Evolutionary conservation across 2,113 vertebrate genomes (phyloP).

Genomic region (Trematocara zebra): DNA sequence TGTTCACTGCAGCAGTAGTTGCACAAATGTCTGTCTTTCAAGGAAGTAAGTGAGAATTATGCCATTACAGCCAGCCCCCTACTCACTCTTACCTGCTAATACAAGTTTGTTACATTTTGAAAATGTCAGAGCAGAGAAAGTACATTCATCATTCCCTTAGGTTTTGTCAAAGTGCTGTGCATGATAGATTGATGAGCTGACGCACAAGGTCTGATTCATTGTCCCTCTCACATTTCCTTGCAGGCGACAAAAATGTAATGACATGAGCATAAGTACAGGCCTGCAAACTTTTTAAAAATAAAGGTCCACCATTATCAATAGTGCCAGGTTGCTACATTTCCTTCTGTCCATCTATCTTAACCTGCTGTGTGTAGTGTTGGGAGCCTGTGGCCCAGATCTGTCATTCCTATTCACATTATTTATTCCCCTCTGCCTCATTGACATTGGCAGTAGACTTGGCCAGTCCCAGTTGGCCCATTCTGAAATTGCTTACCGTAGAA

Average conservation of each 20-base stretch:
- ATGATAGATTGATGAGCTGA: not conserved
- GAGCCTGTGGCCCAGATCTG: conserved; percentile 56
- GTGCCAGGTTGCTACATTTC: conserved; percentile 9
- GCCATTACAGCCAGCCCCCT: not conserved
- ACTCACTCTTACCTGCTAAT: not conserved
- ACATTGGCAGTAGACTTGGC: conserved; percentile 45
- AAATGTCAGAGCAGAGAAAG: not conserved
- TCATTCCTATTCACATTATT: conserved; percentile 40
- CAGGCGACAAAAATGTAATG: not conserved
- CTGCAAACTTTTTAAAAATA: not conserved
- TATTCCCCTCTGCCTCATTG: conserved; percentile 44
- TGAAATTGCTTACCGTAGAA: conserved; percentile 55
- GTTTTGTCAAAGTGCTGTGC: not conserved
- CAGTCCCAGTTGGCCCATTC: conserved; percentile 53
- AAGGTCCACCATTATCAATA: not conserved
- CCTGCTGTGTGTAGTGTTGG: conserved; percentile 9
- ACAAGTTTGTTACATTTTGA: not conserved
- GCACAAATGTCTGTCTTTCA: not conserved
- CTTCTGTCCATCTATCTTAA: conserved; percentile 23
- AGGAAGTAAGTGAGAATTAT: not conserved
- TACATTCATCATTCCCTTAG: not conserved
- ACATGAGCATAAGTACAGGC: not conserved
- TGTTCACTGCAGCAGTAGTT: not conserved
- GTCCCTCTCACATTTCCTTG: not conserved
- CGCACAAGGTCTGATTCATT: not conserved